Conservation (phyloP, 1,140 invertebrate genomes). For the Drosophila virilis region DNA sequence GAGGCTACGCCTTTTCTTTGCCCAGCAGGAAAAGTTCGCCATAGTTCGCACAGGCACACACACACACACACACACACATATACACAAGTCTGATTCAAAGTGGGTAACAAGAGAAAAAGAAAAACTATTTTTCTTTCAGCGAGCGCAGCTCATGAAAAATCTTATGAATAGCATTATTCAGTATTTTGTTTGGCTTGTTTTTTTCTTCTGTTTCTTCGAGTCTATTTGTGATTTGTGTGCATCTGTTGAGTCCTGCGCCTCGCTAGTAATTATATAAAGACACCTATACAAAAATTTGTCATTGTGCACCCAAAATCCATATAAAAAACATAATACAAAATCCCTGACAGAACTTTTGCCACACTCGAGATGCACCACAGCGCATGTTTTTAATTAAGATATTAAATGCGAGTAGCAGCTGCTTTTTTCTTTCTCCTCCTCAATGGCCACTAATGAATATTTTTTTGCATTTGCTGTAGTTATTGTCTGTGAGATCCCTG, state of each 20-base stretch:
- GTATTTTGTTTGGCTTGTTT: slow-evolving; percentile 38
- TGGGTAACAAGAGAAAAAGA: slow-evolving; percentile 16
- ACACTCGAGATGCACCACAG: slow-evolving; percentile 51
- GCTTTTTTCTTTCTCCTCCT: slow-evolving; percentile 15
- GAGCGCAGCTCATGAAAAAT: slow-evolving; percentile 50
- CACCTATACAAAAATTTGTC: slow-evolving; percentile 56
- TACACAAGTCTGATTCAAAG: slow-evolving; percentile 26
- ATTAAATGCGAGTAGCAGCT: slow-evolving; percentile 60
- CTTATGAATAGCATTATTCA: slow-evolving; percentile 74
- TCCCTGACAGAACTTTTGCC: slow-evolving; percentile 18
- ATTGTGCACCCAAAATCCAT: slow-evolving; percentile 24
- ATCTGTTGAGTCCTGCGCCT: slow-evolving; percentile 33
- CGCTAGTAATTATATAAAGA: slow-evolving; percentile 48
- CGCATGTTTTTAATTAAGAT: slow-evolving; percentile 74
- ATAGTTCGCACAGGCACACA: slow-evolving; percentile 14
- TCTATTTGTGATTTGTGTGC: slow-evolving; percentile 31
- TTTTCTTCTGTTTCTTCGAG: background rate
- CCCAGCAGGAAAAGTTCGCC: slow-evolving; percentile 48
- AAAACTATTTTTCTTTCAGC: slow-evolving; percentile 55
- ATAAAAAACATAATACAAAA: background rate
- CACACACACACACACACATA: background rate
- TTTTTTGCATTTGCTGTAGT: slow-evolving; percentile 44
- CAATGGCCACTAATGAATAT: slow-evolving; percentile 59
- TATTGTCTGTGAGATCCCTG: slow-evolving; percentile 42
- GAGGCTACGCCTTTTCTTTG: slow-evolving; percentile 42